These are phyloP conservation scores for Lepidonotus clava DNA, from an alignment of 2,888 invertebrate genomes.

Conservation along the genomic window DNA sequence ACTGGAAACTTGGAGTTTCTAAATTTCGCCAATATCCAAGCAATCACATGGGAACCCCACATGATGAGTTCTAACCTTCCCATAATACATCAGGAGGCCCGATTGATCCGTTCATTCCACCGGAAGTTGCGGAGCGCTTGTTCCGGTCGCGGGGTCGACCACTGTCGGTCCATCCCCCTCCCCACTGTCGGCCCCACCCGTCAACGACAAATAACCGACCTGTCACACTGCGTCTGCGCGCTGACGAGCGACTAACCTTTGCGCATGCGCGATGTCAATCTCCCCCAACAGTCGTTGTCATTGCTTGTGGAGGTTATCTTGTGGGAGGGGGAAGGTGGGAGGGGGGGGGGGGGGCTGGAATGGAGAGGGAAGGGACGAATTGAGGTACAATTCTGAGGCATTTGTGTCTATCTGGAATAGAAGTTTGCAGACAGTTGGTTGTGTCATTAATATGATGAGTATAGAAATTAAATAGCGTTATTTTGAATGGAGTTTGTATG, in stretches of 20 bases:
- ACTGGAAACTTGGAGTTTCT: no score
- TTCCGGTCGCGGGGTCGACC: background rate
- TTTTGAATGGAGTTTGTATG: no score
- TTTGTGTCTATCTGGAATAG: no score
- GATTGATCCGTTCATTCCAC: conserved; percentile 21
- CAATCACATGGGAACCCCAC: no score
- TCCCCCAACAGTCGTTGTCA: background rate
- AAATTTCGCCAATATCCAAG: no score
- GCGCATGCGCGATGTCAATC: conserved; percentile 14
- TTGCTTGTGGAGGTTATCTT: background rate
- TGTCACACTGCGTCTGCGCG: background rate
- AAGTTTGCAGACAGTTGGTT: no score
- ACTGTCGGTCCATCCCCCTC: background rate
- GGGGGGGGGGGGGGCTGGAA: background rate
- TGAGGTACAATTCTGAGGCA: no score
- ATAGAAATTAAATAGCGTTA: no score
- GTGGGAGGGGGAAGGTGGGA: background rate
- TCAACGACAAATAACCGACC: conserved; percentile 41
- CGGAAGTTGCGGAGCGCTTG: background rate
- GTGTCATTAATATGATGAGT: no score
- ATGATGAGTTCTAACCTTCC: no score
- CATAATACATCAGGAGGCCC: background rate
- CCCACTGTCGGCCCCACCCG: background rate
- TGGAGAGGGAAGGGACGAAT: background rate
- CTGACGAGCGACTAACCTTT: conserved; percentile 6